Conservation (phyloP, 2,797 vertebrate species). For the Babyrousa celebensis region DNA sequence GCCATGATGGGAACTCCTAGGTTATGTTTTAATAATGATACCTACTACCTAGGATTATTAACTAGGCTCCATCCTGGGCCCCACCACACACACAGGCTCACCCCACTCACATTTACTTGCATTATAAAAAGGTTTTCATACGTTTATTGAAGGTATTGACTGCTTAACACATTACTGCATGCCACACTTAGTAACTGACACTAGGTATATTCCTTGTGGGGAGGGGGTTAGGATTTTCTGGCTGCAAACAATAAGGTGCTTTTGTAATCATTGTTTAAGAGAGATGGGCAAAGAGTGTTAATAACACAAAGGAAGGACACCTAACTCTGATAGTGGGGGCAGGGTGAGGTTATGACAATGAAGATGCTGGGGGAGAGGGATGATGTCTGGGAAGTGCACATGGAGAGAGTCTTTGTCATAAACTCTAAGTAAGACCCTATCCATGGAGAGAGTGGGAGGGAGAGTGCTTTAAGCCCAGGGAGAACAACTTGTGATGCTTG, state of each 20-base stretch:
- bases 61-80: accelerated
- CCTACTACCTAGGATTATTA: background rate
- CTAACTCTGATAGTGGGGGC: background rate
- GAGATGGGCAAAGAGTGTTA: background rate
- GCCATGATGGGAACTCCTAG: background rate
- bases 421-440: background rate
- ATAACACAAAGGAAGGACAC: background rate
- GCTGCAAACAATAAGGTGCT: background rate
- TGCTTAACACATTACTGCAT: background rate
- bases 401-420: background rate
- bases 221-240: slow-evolving; percentile 30
- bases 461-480: background rate
- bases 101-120: background rate
- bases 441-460: background rate
- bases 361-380: background rate
- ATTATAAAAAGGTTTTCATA: background rate
- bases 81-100: background rate
- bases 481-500: background rate
- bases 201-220: background rate
- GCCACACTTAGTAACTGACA: background rate
- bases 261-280: background rate
- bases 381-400: background rate
- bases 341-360: background rate
- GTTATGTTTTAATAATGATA: background rate
- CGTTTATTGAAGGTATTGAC: background rate